Evolutionary conservation across 2,888 invertebrate species (phyloP).

Genomic region (Thecocarcelia acutangulata): DNA sequence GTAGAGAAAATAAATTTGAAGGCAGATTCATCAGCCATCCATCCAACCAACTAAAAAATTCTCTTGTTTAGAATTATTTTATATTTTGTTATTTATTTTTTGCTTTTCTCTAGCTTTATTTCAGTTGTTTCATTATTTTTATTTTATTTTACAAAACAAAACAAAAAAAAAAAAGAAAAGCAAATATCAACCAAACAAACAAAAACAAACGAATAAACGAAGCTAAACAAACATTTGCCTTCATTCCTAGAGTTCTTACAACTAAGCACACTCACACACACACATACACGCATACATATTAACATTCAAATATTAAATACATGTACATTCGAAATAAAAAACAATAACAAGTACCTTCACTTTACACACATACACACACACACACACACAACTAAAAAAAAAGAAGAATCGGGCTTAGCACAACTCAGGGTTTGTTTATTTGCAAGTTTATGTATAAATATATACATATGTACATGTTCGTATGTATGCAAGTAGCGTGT

Average conservation of each 20-base stretch:
- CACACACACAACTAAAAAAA: slow-evolving; percentile 1
- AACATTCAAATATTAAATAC: slow-evolving; percentile 15
- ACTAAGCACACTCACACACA: slow-evolving; percentile 32
- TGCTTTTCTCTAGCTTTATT: slow-evolving; percentile 32
- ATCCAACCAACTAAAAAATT: slow-evolving; percentile 39
- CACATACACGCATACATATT: background rate
- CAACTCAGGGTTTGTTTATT: slow-evolving; percentile 43
- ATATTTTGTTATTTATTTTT: slow-evolving; percentile 51
- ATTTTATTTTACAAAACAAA: slow-evolving; percentile 62
- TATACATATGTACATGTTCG: slow-evolving; percentile 14
- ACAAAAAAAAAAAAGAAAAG: slow-evolving; percentile 67
- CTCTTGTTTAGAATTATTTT: slow-evolving; percentile 57
- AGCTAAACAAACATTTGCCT: slow-evolving; percentile 72
- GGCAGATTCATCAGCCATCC: slow-evolving; percentile 20
- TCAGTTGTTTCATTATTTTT: slow-evolving; percentile 46
- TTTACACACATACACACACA: slow-evolving; percentile 13
- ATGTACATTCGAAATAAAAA: background rate
- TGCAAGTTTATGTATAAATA: slow-evolving; percentile 22
- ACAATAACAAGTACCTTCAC: slow-evolving; percentile 9
- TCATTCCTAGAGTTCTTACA: slow-evolving; percentile 56
- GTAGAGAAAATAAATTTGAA: slow-evolving; percentile 6
- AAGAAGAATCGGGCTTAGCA: slow-evolving; percentile 40
- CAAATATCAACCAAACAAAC: slow-evolving; percentile 71
- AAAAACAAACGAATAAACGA: slow-evolving; percentile 75
- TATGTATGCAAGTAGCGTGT: slow-evolving; percentile 39